phyloP scores from a whole-genome alignment of 2,113 vertebrate species.

The Clarias magur region DNA sequence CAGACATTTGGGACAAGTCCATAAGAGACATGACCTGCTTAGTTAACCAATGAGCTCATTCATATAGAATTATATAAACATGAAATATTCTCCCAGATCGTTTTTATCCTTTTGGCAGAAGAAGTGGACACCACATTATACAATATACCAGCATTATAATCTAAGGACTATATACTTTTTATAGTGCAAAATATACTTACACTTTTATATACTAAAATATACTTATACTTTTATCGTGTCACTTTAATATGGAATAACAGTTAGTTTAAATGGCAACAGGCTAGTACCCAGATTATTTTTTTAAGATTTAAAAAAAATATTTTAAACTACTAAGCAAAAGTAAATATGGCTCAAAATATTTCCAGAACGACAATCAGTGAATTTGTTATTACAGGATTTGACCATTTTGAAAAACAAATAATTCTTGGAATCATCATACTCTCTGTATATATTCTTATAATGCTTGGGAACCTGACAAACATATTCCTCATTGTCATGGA shows the following conservation, averaged over 20 bases:
- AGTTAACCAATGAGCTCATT: background rate
- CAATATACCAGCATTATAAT: background rate
- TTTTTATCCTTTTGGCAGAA: background rate
- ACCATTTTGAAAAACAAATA: constrained; percentile 36
- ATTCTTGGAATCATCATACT: constrained; percentile 47
- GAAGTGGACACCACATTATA: background rate
- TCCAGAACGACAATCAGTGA: constrained; percentile 40
- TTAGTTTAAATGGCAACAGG: background rate
- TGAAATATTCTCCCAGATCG: background rate
- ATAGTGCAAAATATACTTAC: background rate
- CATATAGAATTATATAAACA: background rate
- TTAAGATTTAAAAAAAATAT: background rate
- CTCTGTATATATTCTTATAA: constrained; percentile 32
- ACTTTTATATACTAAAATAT: background rate
- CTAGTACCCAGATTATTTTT: too few species aligned
- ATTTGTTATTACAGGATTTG: constrained; percentile 56
- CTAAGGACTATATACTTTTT: background rate
- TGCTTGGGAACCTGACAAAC: constrained; percentile 44
- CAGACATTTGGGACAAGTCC: background rate
- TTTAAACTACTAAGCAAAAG: background rate
- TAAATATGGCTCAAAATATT: constrained; percentile 48
- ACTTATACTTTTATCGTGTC: background rate
- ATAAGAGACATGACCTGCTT: background rate
- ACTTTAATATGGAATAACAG: background rate
- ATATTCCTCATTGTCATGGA: constrained; percentile 49